Base-by-base conservation (phyloP, 1,140 invertebrate genomes). In the Zaprionus vittiger region DNA sequence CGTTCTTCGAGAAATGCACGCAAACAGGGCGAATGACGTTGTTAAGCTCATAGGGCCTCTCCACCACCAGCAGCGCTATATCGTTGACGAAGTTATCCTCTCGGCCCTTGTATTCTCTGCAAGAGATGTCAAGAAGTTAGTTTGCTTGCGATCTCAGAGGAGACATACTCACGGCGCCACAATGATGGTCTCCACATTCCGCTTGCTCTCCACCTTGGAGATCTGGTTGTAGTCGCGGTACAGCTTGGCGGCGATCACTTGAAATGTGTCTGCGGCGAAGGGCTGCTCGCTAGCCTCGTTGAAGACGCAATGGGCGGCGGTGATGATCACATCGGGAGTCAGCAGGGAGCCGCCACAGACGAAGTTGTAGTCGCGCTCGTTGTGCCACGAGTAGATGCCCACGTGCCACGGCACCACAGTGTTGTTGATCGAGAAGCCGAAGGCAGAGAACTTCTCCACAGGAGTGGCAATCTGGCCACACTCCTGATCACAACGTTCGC, bases 401-500 rank as follows among this genome's bases (percentile, higher is more conserved):
- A 93, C 92, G 49, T 95, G 94, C 94, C 95, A 95, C 0, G 94
- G 95, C 52, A 95, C 93, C 7, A 69, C 57, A 0, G 74, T 80
- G 41, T 87, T 86, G 54, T 87, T 83, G 12, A 81, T 60, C 2
- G 77, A 73, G 14, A 77, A 68, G 0, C 86, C 86, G 20, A 57
- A 28, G 22, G 73, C 69, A 5, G 74, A 78, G 72, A 87, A 91
- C 22, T 73, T 56, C 28, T 79, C 83, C 6, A 61, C 76, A 22
- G 86, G 85, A 5, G 81, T 87, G 24, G 83, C 87, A 26, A 91
- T 77, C 49, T 79, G 64, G 0, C 91, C 91, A 34, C 91, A 92
- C 4, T 79, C 73, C 26, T 81, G 84, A 7, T 60, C 47, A 15
- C 91, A 92, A 17, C 73, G 74, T 7, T 60, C 59, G 0, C 87